Base-by-base conservation (phyloP, 2,113 vertebrate species). In the Balaeniceps rex region DNA sequence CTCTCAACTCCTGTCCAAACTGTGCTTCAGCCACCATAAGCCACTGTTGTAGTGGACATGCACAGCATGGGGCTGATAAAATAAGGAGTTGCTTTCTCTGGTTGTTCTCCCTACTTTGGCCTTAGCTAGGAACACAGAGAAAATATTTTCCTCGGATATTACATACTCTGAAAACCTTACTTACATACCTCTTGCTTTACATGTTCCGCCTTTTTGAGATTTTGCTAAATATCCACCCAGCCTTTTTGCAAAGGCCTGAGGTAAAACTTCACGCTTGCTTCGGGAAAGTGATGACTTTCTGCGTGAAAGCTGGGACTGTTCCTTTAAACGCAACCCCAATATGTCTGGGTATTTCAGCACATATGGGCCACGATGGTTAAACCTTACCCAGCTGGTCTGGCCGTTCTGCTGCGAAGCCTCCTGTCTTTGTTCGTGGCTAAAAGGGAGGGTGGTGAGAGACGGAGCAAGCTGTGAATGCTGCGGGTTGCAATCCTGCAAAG, bases 301-400 rank as follows among this genome's bases (percentile, higher is more conserved):
- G 47, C 4, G 24, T 6, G 61, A 68, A 92, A 88, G 83, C 88
- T 40, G 96, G 65, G 88, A 19, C 83, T 91, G 95, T 93, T 77
- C 86, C 96, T 97, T 94, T 91, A 90, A 92, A 55, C 18, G 46
- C 97, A 95, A 94, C 95, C 96, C 97, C 97, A 97, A 96, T 95
- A 96, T 97, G 97, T 86, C 95, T 95, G 95, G 94, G 94, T 97
- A 94, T 97, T 97, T 97, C 96, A 95, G 96, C 97, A 97, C 97
- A 97, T 97, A 97, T 96, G 97, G 97, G 91, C 94, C 95, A 71
- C 31, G 26, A 13, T n/a, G 92, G 38, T 70, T 83, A 75, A 95
- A 89, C 96, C 96, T 81, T 93, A 3, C 92, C 94, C 96, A 96
- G 97, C 97, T 97, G 97, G 94, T 94, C 92, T 2, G 94, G 94